Conservation (phyloP, 2,113 vertebrate species). For the Carettochelys insculpta region DNA sequence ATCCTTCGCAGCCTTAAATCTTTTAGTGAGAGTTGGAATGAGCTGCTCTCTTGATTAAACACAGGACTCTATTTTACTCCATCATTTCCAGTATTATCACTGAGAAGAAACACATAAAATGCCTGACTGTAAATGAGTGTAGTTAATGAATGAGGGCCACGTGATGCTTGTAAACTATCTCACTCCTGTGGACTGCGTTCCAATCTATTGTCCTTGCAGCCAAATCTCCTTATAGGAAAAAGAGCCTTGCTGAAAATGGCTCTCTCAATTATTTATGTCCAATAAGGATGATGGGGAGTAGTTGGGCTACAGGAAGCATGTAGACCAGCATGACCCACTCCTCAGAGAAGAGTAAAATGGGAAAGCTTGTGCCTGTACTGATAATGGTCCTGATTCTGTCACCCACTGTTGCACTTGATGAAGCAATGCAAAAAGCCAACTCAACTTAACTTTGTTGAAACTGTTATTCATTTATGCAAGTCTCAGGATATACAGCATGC, state of each 20-base stretch:
- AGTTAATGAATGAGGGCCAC: slow-evolving; percentile 39
- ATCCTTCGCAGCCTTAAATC: background rate
- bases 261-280: background rate
- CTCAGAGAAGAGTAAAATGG: background rate
- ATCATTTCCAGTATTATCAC: slow-evolving; percentile 26
- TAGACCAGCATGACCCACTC: background rate
- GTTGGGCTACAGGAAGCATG: background rate
- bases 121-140: slow-evolving; percentile 24
- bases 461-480: background rate
- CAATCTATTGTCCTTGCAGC: background rate
- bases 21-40: background rate
- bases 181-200: background rate
- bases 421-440: background rate
- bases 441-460: background rate
- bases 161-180: slow-evolving; percentile 34
- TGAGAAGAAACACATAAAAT: slow-evolving; percentile 16
- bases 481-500: background rate
- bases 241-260: background rate
- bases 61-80: slow-evolving; percentile 4
- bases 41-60: slow-evolving; percentile 23
- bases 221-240: background rate
- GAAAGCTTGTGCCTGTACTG: background rate
- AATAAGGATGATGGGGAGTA: background rate
- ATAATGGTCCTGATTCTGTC: rapidly evolving
- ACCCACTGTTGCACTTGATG: background rate